Percentiles rank a stretch among this genome's conserved stretches.
phyloP scores from a whole-genome alignment of 2,797 vertebrate genomes.

The Clangula hyemalis region DNA sequence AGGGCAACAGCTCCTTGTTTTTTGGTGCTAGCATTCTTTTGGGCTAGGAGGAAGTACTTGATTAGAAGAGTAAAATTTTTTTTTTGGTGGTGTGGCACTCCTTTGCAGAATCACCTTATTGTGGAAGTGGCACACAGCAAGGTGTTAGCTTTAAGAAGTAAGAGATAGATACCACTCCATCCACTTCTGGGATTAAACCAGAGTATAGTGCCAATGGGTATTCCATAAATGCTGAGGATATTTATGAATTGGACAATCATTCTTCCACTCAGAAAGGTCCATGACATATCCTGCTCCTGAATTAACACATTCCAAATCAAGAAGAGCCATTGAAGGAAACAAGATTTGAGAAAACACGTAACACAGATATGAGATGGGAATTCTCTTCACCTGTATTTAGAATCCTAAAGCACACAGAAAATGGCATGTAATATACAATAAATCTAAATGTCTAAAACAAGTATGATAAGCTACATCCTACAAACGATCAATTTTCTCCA shows the following conservation, averaged over 20 bases:
- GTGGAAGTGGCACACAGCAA: background rate
- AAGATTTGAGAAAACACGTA: background rate
- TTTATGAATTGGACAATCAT: background rate
- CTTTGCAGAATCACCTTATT: background rate
- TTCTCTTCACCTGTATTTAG: background rate
- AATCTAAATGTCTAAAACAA: background rate
- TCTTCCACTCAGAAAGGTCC: background rate
- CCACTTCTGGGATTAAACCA: background rate
- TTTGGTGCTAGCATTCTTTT: background rate
- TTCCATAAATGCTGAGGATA: background rate
- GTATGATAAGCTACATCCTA: background rate
- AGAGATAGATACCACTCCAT: background rate
- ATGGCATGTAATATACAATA: fast-evolving
- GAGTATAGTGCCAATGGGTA: background rate
- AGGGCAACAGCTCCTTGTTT: background rate
- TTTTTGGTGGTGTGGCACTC: background rate
- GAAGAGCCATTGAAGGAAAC: background rate
- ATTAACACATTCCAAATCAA: background rate
- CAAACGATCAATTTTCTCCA: background rate
- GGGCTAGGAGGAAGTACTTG: background rate
- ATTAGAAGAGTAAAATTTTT: background rate
- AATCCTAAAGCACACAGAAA: background rate
- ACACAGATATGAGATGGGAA: fast-evolving
- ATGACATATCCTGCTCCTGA: background rate
- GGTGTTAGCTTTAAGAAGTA: background rate